Conservation (phyloP, 2,888 invertebrate species). For the Selenia dentaria region DNA sequence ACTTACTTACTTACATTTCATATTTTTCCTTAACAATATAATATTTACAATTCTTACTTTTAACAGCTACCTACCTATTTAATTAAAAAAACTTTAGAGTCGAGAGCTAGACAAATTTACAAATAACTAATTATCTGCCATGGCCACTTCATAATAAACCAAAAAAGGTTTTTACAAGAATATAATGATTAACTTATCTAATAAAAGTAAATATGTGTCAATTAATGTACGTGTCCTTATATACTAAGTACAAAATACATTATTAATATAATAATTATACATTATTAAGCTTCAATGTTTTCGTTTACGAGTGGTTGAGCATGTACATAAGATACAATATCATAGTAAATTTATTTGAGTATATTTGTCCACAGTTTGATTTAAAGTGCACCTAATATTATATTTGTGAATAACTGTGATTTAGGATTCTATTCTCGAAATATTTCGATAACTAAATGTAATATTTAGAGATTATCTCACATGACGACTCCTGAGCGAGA, state of each 20-base stretch:
- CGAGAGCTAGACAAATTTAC: not conserved
- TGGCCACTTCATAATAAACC: not conserved
- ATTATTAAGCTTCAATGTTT: not conserved
- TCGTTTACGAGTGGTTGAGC: not conserved
- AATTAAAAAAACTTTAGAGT: constrained; percentile 1
- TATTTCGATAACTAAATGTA: too few relatives aligned
- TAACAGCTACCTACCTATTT: not conserved
- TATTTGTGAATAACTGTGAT: too few relatives aligned
- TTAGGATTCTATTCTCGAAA: too few relatives aligned
- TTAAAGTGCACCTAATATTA: too few relatives aligned
- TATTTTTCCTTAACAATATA: constrained; percentile 7
- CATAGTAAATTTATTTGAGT: too few relatives aligned
- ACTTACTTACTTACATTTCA: constrained; percentile 13
- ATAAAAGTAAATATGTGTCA: too few relatives aligned
- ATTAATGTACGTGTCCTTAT: too few relatives aligned
- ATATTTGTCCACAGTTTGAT: too few relatives aligned
- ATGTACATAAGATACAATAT: not conserved
- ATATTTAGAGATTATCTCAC: too few relatives aligned
- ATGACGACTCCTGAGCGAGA: too few relatives aligned
- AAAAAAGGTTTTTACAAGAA: not conserved
- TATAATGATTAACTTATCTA: too few relatives aligned
- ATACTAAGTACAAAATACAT: not conserved
- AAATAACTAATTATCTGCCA: not conserved
- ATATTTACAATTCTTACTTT: constrained; percentile 17
- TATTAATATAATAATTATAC: not conserved